Evolutionary conservation across 1,140 invertebrate genomes (phyloP), one percentile per base, ranked within the genome.

Genomic region (Caenorhabditis inopinata): DNA sequence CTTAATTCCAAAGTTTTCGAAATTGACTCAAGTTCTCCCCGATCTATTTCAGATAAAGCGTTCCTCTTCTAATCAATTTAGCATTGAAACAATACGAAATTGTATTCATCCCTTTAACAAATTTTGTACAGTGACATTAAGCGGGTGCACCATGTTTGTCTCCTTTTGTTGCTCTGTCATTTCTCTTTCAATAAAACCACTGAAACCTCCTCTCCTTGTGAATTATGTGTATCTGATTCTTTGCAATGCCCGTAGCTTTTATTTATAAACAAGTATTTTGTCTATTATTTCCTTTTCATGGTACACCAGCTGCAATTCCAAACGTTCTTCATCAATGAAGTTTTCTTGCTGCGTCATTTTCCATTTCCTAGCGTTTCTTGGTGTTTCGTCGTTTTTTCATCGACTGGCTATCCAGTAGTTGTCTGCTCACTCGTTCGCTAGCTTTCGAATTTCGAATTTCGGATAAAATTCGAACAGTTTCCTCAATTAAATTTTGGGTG

Each of bases 361-460:
- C 38, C 38, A 42, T 42, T 14, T 7, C 38, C 5, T n/a, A n/a
- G n/a, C n/a, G n/a, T 35, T 29, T 32, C 35, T 23, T 68, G 9
- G 35, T 16, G 12, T 32, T 2, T 32, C 12, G 7, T 38, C 21
- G 25, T 38, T 68, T 58, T 32, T 58, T 25, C 32, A 21, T 9
- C 58, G n/a, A 68, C 58, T 68, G 58, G 58, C 58, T 68, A 38
- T 68, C 58, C 58, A 68, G 58, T 68, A 68, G 58, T 68, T 68
- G 58, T 68, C 58, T 68, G 58, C 58, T n/a, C n/a, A n/a, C n/a
- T n/a, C n/a, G n/a, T n/a, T n/a, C n/a, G n/a, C n/a, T n/a, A n/a
- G n/a, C n/a, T n/a, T n/a, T n/a, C n/a, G n/a, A n/a, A n/a, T n/a
- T n/a, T n/a, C n/a, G n/a, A n/a, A n/a, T n/a, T n/a, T n/a, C n/a